These are phyloP conservation scores for Apus apus DNA, from an alignment of 2,113 vertebrate species.

Conservation along the genomic window DNA sequence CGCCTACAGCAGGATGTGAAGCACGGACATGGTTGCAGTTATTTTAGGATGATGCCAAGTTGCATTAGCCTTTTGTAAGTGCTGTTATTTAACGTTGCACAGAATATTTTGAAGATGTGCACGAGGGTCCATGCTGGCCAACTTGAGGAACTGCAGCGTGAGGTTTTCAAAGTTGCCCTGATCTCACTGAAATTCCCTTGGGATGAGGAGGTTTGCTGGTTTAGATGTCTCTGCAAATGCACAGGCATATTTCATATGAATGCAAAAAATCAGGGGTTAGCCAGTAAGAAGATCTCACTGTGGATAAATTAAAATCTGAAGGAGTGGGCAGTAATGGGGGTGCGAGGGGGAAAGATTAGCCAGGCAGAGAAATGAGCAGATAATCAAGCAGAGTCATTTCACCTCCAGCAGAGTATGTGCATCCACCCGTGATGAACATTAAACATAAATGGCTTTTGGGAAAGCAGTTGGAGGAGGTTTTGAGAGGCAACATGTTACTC, in stretches of 20 bases:
- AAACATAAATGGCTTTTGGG: constrained; percentile 2
- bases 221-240: background rate
- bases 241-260: background rate
- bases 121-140: background rate
- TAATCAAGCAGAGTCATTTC: constrained; percentile 27
- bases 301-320: background rate
- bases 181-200: background rate
- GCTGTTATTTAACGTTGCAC: background rate
- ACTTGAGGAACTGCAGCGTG: accelerated
- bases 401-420: constrained; percentile 32
- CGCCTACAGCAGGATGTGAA: background rate
- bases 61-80: background rate
- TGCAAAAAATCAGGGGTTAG: background rate
- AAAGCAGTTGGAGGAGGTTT: background rate
- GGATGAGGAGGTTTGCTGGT: background rate
- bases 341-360: background rate
- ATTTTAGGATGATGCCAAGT: constrained; percentile 20
- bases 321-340: background rate
- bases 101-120: background rate
- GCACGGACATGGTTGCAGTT: background rate
- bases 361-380: background rate
- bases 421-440: background rate
- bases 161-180: background rate
- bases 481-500: background rate
- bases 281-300: background rate